These are phyloP conservation scores for Daboia siamensis DNA, from an alignment of 2,113 vertebrate genomes.

Conservation along the genomic window DNA sequence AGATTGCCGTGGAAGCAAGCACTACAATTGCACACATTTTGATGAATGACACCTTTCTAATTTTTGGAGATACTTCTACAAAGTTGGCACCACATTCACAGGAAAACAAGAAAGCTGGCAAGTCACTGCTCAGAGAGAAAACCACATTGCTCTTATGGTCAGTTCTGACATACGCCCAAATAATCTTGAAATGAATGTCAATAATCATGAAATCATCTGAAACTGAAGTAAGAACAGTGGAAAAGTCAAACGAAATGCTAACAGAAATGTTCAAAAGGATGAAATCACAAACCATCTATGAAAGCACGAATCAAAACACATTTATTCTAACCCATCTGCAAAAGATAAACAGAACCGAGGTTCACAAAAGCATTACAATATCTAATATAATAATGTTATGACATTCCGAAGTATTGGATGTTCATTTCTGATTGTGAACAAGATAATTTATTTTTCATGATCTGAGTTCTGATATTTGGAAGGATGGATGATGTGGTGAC, in stretches of 20 bases:
- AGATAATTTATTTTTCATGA: conserved; percentile 48
- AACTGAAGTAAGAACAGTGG: conserved; percentile 41
- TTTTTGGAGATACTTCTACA: conserved; percentile 10
- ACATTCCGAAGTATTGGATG: conserved; percentile 31
- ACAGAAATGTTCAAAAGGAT: conserved; percentile 31
- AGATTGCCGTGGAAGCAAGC: not conserved
- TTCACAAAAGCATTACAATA: conserved; percentile 48
- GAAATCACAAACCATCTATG: conserved; percentile 49
- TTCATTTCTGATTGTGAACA: conserved; percentile 50
- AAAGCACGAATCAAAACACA: conserved; percentile 21
- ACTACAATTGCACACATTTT: not conserved
- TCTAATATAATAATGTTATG: conserved; percentile 47
- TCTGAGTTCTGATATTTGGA: conserved; percentile 38
- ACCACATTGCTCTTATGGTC: conserved; percentile 33
- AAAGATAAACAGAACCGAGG: conserved; percentile 20
- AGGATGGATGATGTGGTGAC: conserved; percentile 57
- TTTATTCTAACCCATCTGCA: conserved; percentile 15
- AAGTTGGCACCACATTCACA: conserved; percentile 8
- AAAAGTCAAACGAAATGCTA: conserved; percentile 33
- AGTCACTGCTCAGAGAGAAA: conserved; percentile 17
- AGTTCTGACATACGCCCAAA: conserved; percentile 34
- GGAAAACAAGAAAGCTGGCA: conserved; percentile 13
- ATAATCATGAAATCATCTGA: conserved; percentile 48
- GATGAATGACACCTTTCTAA: not conserved
- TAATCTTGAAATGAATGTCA: conserved; percentile 40